Conservation (phyloP, 64 coral and sea anemone species). For the Platygyra sinensis region DNA sequence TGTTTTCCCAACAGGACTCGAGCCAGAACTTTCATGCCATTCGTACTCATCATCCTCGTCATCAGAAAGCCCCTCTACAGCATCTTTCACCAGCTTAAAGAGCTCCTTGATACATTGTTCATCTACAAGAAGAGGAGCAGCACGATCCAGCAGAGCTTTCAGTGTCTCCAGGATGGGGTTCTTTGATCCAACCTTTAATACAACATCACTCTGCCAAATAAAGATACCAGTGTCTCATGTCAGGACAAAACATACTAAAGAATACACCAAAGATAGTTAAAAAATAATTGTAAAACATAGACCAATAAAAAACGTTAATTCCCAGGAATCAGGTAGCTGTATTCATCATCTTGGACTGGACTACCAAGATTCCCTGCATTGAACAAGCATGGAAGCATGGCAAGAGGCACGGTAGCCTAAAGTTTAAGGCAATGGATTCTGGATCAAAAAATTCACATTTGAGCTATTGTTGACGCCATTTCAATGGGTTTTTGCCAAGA, state of each 20-base stretch:
- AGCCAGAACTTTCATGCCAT: slow-evolving; percentile 33
- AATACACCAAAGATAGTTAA: neutral
- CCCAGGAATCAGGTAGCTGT: too few species aligned
- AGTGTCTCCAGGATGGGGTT: slow-evolving; percentile 89
- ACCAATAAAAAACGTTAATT: too few species aligned
- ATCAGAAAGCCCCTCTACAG: slow-evolving; percentile 72
- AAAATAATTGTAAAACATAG: neutral
- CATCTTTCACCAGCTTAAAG: slow-evolving; percentile 69
- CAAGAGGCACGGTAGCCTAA: too few species aligned
- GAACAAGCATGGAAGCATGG: too few species aligned
- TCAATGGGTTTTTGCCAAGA: too few species aligned
- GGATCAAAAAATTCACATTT: too few species aligned
- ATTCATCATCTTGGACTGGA: too few species aligned
- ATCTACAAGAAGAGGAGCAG: slow-evolving; percentile 85
- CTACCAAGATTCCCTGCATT: too few species aligned
- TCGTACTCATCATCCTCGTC: slow-evolving; percentile 78
- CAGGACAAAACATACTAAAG: neutral
- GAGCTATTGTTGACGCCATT: too few species aligned
- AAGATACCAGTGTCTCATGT: neutral
- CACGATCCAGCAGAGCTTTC: slow-evolving; percentile 84
- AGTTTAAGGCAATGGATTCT: too few species aligned
- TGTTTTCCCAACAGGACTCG: slow-evolving; percentile 53
- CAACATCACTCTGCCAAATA: slow-evolving; percentile 77
- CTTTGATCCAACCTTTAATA: slow-evolving; percentile 76
- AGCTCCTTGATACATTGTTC: slow-evolving; percentile 71